A percentile compares a stretch with the other conserved stretches of the same genome.
phyloP scores from a whole-genome alignment of 2,888 invertebrate species.

The Dryobota labecula region DNA sequence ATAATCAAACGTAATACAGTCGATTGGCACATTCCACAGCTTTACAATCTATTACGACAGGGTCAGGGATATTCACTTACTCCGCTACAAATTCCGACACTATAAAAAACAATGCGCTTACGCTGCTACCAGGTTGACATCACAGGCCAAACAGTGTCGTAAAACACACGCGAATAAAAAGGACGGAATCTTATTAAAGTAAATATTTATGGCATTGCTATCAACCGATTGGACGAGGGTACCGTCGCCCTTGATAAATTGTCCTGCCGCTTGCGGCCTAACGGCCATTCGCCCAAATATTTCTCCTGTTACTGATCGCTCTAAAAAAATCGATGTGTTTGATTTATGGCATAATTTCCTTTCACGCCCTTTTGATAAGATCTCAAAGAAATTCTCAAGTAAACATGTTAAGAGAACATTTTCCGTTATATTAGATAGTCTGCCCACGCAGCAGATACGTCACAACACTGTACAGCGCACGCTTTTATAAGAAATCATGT shows the following conservation, averaged over 20 bases:
- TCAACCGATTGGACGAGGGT: constrained; percentile 90
- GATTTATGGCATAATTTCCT: constrained; percentile 86
- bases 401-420: constrained; percentile 67
- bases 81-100: constrained; percentile 76
- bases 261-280: constrained; percentile 85
- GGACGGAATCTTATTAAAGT: constrained; percentile 90
- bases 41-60: constrained; percentile 69
- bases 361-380: constrained; percentile 80
- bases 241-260: constrained; percentile 88
- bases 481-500: constrained; percentile 62
- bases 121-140: constrained; percentile 82
- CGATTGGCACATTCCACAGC: constrained; percentile 58
- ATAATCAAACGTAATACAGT: constrained; percentile 35
- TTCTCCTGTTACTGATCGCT: constrained; percentile 83
- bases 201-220: constrained; percentile 90
- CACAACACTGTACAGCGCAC: constrained; percentile 52
- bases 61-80: constrained; percentile 74
- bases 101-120: constrained; percentile 84
- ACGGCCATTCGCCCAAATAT: constrained; percentile 84
- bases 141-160: constrained; percentile 85
- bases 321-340: constrained; percentile 81
- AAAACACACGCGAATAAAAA: constrained; percentile 88
- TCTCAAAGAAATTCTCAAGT: constrained; percentile 70
- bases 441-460: constrained; percentile 44
- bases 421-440: constrained; percentile 59